phyloP scores from a whole-genome alignment of 2,888 invertebrate genomes.

The Hyppa rectilinea region DNA sequence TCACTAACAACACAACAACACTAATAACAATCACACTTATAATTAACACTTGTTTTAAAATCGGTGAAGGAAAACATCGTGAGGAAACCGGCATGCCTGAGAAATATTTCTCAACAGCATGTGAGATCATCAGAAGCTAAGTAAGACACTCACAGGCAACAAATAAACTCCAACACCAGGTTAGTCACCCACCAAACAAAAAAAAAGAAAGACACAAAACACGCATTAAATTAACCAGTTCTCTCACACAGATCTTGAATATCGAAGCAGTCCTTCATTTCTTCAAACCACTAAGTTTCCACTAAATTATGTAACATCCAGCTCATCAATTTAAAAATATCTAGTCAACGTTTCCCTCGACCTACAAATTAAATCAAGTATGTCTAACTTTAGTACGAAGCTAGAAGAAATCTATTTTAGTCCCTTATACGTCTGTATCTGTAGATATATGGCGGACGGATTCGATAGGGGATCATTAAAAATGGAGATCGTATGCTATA shows the following conservation, averaged over 20 bases:
- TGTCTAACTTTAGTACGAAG: conserved; percentile 26
- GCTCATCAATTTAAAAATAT: conserved; percentile 42
- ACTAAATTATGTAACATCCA: conserved; percentile 5
- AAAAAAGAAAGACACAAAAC: background rate
- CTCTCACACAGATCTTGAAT: background rate
- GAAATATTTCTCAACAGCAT: no score
- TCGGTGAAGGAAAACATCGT: no score
- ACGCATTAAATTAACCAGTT: background rate
- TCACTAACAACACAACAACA: background rate
- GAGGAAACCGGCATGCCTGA: no score
- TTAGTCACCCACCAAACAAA: no score
- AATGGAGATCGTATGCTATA: background rate
- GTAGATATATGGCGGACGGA: background rate
- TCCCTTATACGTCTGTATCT: background rate
- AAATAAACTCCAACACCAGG: no score
- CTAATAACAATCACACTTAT: no score
- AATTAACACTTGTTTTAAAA: no score
- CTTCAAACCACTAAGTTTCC: background rate
- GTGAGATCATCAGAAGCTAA: no score
- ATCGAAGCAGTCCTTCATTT: background rate
- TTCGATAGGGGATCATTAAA: conserved; percentile 12
- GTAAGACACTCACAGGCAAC: no score
- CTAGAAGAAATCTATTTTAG: conserved; percentile 46
- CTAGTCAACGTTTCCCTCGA: conserved; percentile 33
- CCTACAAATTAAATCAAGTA: conserved; percentile 61